Conservation (phyloP, 2,888 invertebrate species). For the Ophioninae sp. region DNA sequence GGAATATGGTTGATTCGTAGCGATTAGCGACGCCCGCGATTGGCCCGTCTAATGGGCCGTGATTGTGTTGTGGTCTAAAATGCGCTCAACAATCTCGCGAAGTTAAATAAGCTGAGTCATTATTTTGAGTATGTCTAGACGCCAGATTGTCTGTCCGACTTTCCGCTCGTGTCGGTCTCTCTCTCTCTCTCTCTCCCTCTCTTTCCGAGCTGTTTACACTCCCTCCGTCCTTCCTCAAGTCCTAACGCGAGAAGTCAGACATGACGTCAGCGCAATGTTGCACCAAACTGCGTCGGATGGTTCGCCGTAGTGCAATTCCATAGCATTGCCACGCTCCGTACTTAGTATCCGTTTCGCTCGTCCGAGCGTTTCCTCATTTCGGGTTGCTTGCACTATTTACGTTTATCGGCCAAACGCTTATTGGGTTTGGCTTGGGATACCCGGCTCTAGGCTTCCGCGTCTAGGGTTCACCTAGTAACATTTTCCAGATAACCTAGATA, state of each 20-base stretch:
- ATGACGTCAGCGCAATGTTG: slow-evolving; percentile 74
- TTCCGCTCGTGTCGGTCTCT: slow-evolving; percentile 60
- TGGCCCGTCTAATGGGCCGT: slow-evolving; percentile 29
- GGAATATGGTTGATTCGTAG: not conserved
- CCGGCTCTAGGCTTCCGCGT: no score
- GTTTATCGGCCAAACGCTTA: not conserved
- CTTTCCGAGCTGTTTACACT: slow-evolving; percentile 58
- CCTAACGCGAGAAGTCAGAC: slow-evolving; percentile 74
- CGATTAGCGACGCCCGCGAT: slow-evolving; percentile 35
- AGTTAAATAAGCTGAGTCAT: slow-evolving; percentile 72
- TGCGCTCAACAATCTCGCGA: slow-evolving; percentile 48
- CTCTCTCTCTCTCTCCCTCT: slow-evolving; percentile 52
- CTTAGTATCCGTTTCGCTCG: slow-evolving; percentile 19
- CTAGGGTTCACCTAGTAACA: no score
- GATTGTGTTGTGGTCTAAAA: slow-evolving; percentile 50
- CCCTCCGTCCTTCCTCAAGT: slow-evolving; percentile 59
- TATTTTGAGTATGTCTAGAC: slow-evolving; percentile 80
- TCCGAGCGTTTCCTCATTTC: not conserved
- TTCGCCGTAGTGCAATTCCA: slow-evolving; percentile 42
- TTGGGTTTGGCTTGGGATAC: no score
- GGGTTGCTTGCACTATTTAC: not conserved
- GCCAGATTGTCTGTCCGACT: slow-evolving; percentile 79
- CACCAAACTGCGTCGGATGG: slow-evolving; percentile 60
- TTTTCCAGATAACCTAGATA: no score
- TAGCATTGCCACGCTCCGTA: slow-evolving; percentile 32